Base-by-base conservation (phyloP, 2,888 invertebrate genomes). In the Dasypolia templi region DNA sequence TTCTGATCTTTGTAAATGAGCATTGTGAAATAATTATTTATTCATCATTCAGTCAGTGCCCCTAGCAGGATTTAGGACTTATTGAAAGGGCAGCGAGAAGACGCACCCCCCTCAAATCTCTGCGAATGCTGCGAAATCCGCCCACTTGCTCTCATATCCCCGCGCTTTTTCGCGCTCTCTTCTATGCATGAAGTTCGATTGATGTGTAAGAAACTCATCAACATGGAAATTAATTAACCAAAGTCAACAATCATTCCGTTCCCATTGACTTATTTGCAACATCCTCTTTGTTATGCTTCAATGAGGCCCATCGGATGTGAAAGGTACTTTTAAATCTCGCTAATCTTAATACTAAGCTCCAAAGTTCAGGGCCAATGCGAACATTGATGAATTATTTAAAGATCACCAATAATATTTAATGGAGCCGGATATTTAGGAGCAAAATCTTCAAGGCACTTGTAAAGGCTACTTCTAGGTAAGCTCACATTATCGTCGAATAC, bases 281-380 rank as follows among this genome's bases (percentile, higher is more conserved):
- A 53, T 55, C 0, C 5, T 44, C 22, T 32, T 55, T 55, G 22
- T 11, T 44, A 3, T 19, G 22, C 19, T 17, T 29, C 19, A n/a
- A 11, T 35, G 22, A 26, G 5, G 39, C 19, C 19, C 11, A 49
- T 68, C 39, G 19, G 5, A 39, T 17, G 11, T 55, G 39, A 46
- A 42, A 77, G 14, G 17, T 49, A 46, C 29, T n/a, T 17, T 19
- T 44, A 19, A 51, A 53, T 56, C 53, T 68, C 22, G 17, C 14
- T 2, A 77, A 70, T 69, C 9, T 32, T 35, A 69, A 78, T 32
- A 14, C 11, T n/a, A n/a, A 70, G 26, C 71, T 42, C 26, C 14
- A 42, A 70, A 79, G 46, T 69, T 49, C 71, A 70, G 22, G 39
- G 55, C 26, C 79, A 49, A 42, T 26, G 17, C 46, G 26, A 49